Evolutionary conservation across 2,113 vertebrate genomes (phyloP).

Genomic region (Thinocorus orbignyianus): DNA sequence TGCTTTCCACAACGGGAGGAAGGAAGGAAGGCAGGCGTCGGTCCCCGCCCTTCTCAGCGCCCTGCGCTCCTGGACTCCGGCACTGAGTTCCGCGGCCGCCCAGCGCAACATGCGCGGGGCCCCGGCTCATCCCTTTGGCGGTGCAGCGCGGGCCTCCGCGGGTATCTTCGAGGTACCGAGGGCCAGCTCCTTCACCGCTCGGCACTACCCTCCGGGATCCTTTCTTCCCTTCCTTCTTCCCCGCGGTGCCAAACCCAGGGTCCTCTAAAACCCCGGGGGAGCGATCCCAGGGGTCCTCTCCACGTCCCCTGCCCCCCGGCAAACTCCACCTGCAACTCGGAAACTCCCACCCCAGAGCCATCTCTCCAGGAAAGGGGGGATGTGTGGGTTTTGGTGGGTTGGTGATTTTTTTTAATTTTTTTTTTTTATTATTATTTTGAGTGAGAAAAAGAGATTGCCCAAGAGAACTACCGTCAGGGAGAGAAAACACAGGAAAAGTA

Average conservation of each 20-base stretch:
- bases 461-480: neutral
- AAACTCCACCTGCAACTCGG: neutral
- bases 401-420: neutral
- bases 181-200: too few species aligned
- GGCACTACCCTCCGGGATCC: neutral
- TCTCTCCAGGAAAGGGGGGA: neutral
- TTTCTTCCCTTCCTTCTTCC: neutral
- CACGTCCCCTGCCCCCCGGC: too few species aligned
- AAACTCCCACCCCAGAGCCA: neutral
- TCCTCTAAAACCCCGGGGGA: neutral
- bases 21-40: neutral
- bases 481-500: neutral
- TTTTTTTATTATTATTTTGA: too few species aligned
- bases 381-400: neutral
- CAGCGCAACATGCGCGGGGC: neutral
- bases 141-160: neutral
- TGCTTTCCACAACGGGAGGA: neutral
- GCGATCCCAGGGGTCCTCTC: too few species aligned
- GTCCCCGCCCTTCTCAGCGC: rapidly evolving
- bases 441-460: neutral
- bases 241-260: neutral
- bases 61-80: rapidly evolving
- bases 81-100: neutral
- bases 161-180: neutral
- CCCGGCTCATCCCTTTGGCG: neutral